Evolutionary conservation across 2,888 invertebrate species (phyloP).

Genomic region (Cylloceria caligata): DNA sequence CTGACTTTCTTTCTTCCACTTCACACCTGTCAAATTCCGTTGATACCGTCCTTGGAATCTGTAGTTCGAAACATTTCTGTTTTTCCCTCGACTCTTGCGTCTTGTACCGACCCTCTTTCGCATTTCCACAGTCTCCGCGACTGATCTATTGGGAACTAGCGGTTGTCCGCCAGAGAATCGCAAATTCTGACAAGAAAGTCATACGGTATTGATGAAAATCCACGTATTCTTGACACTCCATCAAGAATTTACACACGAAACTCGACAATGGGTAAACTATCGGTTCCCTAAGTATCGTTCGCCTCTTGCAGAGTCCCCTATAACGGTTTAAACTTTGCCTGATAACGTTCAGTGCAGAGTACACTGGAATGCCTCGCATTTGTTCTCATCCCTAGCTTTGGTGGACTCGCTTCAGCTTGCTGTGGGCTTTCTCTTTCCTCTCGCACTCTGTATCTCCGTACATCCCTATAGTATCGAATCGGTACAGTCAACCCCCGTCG

Average conservation of each 20-base stretch:
- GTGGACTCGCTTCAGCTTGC: conserved; percentile 5
- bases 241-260: conserved; percentile 34
- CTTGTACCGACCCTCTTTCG: neutral
- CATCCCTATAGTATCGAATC: conserved; percentile 63
- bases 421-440: conserved; percentile 38
- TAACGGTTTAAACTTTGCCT: conserved; percentile 67
- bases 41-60: conserved; percentile 35
- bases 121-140: neutral
- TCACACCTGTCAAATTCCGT: conserved; percentile 52
- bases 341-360: conserved; percentile 54
- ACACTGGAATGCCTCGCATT: conserved; percentile 38
- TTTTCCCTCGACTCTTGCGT: too few relatives aligned
- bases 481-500: conserved; percentile 53
- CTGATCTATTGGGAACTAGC: neutral
- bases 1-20: conserved; percentile 52
- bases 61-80: conserved; percentile 13
- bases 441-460: conserved; percentile 9
- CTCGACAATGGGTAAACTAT: conserved; percentile 29
- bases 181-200: neutral
- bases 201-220: neutral
- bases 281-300: conserved; percentile 55
- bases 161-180: too few relatives aligned
- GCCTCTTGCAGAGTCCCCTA: conserved; percentile 61
- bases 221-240: conserved; percentile 22
- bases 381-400: conserved; percentile 37